phyloP scores from a whole-genome alignment of 35 echinoderm and acorn worm genomes.

The Nesometra sesokonis region DNA sequence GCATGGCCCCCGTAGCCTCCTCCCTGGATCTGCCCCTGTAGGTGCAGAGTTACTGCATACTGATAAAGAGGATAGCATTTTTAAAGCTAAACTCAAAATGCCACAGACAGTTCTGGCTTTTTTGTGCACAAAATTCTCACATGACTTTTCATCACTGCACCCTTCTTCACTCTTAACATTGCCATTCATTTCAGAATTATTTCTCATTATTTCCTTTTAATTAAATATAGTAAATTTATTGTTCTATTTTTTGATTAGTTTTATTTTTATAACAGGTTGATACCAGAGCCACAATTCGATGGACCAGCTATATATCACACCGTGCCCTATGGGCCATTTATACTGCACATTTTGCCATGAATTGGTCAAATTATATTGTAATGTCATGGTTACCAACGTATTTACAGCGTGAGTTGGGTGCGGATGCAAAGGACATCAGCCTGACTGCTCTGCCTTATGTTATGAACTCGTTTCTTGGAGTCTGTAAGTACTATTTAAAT shows the following conservation, averaged over 20 bases:
- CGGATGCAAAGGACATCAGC: constrained; percentile 76
- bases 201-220: no score
- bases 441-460: constrained; percentile 91
- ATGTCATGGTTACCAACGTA: constrained; percentile 94
- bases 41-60: no score
- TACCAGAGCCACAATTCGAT: constrained; percentile 68
- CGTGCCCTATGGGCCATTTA: constrained; percentile 90
- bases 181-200: no score
- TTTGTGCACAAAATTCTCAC: no score
- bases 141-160: no score
- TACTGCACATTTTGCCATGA: constrained; percentile 91
- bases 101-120: no score
- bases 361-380: constrained; percentile 93
- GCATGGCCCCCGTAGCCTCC: no score
- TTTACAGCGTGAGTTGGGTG: constrained; percentile 61
- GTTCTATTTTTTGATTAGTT: neutral
- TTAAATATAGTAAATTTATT: no score
- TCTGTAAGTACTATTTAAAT: constrained; percentile 55
- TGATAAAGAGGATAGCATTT: no score
- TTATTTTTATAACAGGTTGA: constrained; percentile 57
- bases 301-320: constrained; percentile 81
- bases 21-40: no score
- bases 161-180: no score
- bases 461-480: constrained; percentile 87
- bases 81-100: no score